Percentiles rank a stretch among this genome's conserved stretches.
phyloP scores from a whole-genome alignment of 2,888 invertebrate species.

The Trichogramma dendrolimi region DNA sequence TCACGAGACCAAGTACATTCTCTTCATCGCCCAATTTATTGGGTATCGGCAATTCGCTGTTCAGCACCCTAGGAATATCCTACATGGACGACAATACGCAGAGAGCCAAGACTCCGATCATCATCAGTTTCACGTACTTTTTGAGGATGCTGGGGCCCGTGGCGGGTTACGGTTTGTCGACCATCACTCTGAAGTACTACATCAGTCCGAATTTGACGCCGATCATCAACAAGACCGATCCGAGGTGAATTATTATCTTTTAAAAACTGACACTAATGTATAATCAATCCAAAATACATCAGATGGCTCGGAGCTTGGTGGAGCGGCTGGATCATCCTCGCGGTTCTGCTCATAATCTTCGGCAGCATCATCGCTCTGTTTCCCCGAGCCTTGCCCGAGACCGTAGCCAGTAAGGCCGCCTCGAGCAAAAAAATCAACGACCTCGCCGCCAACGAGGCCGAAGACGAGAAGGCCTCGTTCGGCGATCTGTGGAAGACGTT shows the following conservation, averaged over 20 bases:
- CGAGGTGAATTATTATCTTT: conserved; percentile 44
- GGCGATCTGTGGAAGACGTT: conserved; percentile 64
- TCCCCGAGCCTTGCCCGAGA: conserved; percentile 66
- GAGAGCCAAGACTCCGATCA: conserved; percentile 67
- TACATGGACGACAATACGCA: conserved; percentile 77
- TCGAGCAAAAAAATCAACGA: conserved; percentile 32
- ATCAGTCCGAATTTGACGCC: conserved; percentile 64
- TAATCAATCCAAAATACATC: background rate
- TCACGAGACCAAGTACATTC: conserved; percentile 60
- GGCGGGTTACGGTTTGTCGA: conserved; percentile 64
- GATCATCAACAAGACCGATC: conserved; percentile 64
- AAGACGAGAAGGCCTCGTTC: conserved; percentile 42
- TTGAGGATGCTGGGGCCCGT: conserved; percentile 68
- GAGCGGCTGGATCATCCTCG: conserved; percentile 69
- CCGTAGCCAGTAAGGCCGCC: conserved; percentile 54
- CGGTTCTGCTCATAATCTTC: conserved; percentile 58
- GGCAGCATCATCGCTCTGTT: conserved; percentile 64
- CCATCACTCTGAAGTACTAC: conserved; percentile 63
- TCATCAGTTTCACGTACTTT: conserved; percentile 67
- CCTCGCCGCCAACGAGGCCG: conserved; percentile 35
- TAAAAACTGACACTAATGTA: background rate
- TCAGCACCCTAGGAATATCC: conserved; percentile 66
- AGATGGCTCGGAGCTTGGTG: conserved; percentile 84
- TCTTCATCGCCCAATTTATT: conserved; percentile 67
- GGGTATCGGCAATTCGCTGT: conserved; percentile 67